phyloP scores from a whole-genome alignment of 2,113 vertebrate genomes.

The Riparia riparia region DNA sequence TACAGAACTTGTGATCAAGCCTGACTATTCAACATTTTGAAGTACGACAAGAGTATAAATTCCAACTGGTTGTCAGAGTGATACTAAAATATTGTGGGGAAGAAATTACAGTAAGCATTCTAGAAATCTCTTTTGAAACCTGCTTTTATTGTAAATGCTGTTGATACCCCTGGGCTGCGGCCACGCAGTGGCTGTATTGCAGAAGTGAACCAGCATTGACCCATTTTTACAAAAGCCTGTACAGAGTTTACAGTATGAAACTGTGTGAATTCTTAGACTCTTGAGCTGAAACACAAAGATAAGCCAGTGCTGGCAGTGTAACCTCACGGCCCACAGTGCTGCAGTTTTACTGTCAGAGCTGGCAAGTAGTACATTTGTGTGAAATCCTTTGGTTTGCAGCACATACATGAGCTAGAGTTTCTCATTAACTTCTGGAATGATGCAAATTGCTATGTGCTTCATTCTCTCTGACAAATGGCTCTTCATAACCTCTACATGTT shows the following conservation, averaged over 20 bases:
- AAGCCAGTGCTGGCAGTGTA: neutral
- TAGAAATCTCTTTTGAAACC: neutral
- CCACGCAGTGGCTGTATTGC: neutral
- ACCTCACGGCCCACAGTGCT: neutral
- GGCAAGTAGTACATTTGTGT: neutral
- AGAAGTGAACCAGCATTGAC: neutral
- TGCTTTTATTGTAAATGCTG: neutral
- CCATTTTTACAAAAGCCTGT: neutral
- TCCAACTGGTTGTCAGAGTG: neutral
- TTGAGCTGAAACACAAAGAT: neutral
- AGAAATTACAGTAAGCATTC: neutral
- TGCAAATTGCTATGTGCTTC: neutral
- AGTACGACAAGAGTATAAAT: neutral
- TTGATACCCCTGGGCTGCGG: neutral
- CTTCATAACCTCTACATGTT: neutral
- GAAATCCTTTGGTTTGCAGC: neutral
- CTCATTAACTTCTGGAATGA: neutral
- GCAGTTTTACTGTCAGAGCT: neutral
- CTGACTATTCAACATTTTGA: neutral
- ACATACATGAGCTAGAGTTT: fast-evolving
- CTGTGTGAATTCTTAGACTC: neutral
- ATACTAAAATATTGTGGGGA: neutral
- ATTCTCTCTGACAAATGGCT: neutral
- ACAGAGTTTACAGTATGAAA: neutral
- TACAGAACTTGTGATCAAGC: neutral